Conservation (phyloP, 2,888 invertebrate genomes). For the Caenorhabditis panamensis region DNA sequence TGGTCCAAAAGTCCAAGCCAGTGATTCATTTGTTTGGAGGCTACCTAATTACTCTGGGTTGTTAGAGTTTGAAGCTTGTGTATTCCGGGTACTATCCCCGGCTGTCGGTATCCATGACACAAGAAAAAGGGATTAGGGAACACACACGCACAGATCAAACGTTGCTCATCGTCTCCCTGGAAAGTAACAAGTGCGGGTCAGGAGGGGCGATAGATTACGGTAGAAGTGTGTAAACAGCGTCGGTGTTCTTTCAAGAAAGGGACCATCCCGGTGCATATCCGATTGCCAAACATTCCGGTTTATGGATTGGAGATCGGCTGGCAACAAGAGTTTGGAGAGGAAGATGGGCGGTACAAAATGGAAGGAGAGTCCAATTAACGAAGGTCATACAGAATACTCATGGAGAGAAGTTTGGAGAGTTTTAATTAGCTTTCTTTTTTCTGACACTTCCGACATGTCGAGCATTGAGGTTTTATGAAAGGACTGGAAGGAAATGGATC, state of each 20-base stretch:
- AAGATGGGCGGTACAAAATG: conserved; percentile 3
- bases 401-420: not conserved
- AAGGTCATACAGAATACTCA: not conserved
- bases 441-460: not conserved
- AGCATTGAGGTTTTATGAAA: too few relatives aligned
- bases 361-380: not conserved
- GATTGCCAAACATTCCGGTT: conserved; percentile 17
- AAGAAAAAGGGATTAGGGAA: not conserved
- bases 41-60: too few relatives aligned
- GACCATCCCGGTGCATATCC: conserved; percentile 5
- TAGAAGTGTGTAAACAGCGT: conserved; percentile 55
- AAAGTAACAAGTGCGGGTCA: conserved; percentile 34
- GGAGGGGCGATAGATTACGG: conserved; percentile 36
- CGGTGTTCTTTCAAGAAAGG: conserved; percentile 24
- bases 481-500: too few relatives aligned
- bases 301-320: conserved; percentile 10
- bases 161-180: conserved; percentile 10
- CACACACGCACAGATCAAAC: conserved; percentile 7
- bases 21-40: too few relatives aligned
- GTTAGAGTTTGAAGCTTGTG: too few relatives aligned
- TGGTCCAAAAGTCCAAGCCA: too few relatives aligned
- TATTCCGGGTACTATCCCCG: too few relatives aligned
- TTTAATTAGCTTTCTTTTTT: conserved; percentile 2
- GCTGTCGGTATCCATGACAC: conserved; percentile 3
- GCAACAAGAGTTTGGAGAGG: conserved; percentile 1